Conservation (phyloP, 2,888 invertebrate genomes). For the Phyllotreta striolata region DNA sequence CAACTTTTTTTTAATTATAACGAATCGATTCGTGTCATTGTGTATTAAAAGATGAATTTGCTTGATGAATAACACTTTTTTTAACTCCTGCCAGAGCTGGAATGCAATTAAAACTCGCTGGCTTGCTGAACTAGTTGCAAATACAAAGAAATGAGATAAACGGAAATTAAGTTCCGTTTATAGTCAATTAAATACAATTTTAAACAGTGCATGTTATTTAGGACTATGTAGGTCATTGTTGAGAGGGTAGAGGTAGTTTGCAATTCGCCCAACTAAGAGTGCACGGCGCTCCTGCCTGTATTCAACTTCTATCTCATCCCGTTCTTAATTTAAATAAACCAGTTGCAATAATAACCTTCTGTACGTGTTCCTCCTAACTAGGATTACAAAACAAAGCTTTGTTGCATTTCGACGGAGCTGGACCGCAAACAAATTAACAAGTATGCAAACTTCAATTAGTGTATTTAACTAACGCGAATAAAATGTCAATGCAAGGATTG, state of each 20-base stretch:
- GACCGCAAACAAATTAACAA: slow-evolving; percentile 38
- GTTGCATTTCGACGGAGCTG: slow-evolving; percentile 31
- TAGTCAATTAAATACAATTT: slow-evolving; percentile 20
- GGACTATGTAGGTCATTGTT: slow-evolving; percentile 21
- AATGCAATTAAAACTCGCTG: no score
- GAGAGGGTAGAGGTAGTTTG: slow-evolving; percentile 19
- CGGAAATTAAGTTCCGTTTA: no score
- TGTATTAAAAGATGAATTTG: no score
- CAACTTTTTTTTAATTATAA: no score
- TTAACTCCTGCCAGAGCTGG: no score
- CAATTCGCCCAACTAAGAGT: slow-evolving; percentile 5
- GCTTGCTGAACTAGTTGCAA: no score
- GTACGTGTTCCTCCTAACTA: slow-evolving; percentile 39
- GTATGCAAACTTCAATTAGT: slow-evolving; percentile 33
- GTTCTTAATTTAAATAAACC: slow-evolving; percentile 44
- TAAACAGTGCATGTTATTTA: slow-evolving; percentile 16
- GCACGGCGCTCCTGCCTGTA: neutral
- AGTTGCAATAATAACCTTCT: slow-evolving; percentile 43
- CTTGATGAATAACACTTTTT: no score
- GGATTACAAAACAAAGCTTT: slow-evolving; percentile 39
- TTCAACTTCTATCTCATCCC: slow-evolving; percentile 25
- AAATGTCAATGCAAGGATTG: slow-evolving; percentile 29
- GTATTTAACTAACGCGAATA: slow-evolving; percentile 29
- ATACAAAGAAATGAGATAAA: no score
- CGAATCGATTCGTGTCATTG: no score